Evolutionary conservation across 2,888 invertebrate genomes (phyloP).

Genomic region (Aromia moschata): DNA sequence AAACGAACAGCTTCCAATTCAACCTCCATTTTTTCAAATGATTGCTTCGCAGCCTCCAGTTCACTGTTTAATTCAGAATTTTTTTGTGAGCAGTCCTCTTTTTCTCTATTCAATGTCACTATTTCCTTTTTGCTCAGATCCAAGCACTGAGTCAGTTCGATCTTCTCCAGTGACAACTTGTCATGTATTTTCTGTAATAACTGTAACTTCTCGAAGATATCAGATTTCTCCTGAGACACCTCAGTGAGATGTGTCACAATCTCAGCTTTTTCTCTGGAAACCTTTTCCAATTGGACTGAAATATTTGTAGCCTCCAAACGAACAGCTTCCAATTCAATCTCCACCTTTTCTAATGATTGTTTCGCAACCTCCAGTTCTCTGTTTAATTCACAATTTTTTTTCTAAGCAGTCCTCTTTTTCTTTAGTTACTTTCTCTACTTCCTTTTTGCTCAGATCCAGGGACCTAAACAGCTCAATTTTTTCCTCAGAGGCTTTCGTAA

Average conservation of each 20-base stretch:
- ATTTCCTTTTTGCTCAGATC: no score
- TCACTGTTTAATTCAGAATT: no score
- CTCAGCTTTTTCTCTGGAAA: conserved; percentile 11
- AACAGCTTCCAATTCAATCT: background rate
- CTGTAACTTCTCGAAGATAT: background rate
- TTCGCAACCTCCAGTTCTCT: background rate
- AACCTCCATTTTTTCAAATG: no score
- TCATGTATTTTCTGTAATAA: background rate
- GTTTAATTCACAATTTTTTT: background rate
- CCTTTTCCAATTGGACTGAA: conserved; percentile 7
- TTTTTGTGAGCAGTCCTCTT: no score
- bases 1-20: no score
- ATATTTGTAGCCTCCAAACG: background rate
- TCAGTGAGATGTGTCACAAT: conserved; percentile 6
- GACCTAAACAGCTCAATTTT: background rate
- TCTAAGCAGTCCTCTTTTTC: background rate
- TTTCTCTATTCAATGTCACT: no score
- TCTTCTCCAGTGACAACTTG: background rate
- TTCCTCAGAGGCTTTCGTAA: conserved; percentile 11
- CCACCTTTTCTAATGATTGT: background rate
- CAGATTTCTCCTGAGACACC: background rate
- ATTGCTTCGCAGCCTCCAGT: no score
- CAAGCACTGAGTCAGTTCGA: no score
- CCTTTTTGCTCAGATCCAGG: background rate
- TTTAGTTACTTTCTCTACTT: background rate